Evolutionary conservation across 2,888 invertebrate species (phyloP).

Genomic region (Lithophane socia): DNA sequence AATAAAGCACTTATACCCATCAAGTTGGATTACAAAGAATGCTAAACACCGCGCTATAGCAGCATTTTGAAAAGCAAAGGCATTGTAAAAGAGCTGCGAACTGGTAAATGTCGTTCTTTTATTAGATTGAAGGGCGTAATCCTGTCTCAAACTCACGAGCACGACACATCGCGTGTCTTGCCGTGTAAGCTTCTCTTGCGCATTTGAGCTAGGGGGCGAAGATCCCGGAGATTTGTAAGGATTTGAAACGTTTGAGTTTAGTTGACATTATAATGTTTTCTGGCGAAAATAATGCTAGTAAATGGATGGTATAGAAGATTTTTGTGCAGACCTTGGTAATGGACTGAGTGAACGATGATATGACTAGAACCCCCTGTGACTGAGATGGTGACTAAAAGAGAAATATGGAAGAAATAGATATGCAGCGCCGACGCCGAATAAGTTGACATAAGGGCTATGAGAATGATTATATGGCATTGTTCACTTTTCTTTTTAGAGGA

Average conservation of each 20-base stretch:
- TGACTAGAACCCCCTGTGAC: background rate
- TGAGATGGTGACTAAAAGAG: background rate
- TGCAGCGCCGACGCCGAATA: background rate
- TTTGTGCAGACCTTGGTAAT: background rate
- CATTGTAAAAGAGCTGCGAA: background rate
- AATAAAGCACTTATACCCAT: background rate
- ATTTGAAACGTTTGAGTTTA: constrained; percentile 8
- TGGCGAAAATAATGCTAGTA: background rate
- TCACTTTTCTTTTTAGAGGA: background rate
- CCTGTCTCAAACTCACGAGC: constrained; percentile 48
- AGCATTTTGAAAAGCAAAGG: constrained; percentile 6
- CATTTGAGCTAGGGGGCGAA: constrained; percentile 23
- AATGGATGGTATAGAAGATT: background rate
- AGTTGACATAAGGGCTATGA: too few species aligned
- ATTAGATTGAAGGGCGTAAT: constrained; percentile 45
- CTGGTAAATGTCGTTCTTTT: constrained; percentile 25
- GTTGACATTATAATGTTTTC: background rate
- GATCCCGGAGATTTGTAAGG: constrained; percentile 11
- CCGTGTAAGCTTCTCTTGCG: constrained; percentile 33
- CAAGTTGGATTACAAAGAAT: constrained; percentile 1
- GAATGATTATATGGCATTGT: background rate
- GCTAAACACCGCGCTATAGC: background rate
- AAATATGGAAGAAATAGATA: background rate
- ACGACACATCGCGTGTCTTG: constrained; percentile 60
- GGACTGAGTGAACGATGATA: background rate